Evolutionary conservation across 2,888 invertebrate genomes (phyloP).

Genomic region (Eumerus sabulonum): DNA sequence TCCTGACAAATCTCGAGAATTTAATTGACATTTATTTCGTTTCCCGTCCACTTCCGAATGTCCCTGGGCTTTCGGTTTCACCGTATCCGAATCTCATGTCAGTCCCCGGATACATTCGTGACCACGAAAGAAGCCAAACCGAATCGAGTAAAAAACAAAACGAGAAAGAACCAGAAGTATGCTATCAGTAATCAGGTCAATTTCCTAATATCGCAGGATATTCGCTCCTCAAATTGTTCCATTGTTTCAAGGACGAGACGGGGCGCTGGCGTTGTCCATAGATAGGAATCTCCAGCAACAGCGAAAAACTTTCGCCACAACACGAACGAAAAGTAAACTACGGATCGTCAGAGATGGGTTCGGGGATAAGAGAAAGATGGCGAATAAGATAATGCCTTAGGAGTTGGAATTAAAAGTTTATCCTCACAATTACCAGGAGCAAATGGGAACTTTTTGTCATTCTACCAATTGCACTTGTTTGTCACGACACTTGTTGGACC

Average conservation of each 20-base stretch:
- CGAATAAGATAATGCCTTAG: background rate
- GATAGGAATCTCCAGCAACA: conserved; percentile 12
- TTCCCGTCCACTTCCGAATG: conserved; percentile 24
- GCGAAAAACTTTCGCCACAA: conserved; percentile 1
- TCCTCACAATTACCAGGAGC: conserved; percentile 50
- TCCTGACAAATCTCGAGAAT: conserved; percentile 16
- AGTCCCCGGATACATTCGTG: conserved; percentile 26
- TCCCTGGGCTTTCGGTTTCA: background rate
- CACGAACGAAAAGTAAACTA: background rate
- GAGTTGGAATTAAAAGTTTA: conserved; percentile 57
- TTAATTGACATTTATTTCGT: conserved; percentile 61
- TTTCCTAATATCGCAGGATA: conserved; percentile 60
- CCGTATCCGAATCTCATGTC: too few relatives aligned
- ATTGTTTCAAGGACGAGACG: conserved; percentile 36
- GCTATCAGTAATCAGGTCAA: conserved; percentile 65
- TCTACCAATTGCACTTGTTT: conserved; percentile 25
- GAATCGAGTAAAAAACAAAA: background rate
- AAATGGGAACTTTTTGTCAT: conserved; percentile 24
- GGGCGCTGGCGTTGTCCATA: background rate
- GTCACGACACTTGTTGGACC: background rate
- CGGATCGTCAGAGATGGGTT: background rate
- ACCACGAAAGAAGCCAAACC: conserved; percentile 33
- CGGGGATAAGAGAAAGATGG: background rate
- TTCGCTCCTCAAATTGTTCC: conserved; percentile 49
- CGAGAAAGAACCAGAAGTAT: conserved; percentile 36